Conservation (phyloP, 2,797 vertebrate genomes). For the Peromyscus nudipes region DNA sequence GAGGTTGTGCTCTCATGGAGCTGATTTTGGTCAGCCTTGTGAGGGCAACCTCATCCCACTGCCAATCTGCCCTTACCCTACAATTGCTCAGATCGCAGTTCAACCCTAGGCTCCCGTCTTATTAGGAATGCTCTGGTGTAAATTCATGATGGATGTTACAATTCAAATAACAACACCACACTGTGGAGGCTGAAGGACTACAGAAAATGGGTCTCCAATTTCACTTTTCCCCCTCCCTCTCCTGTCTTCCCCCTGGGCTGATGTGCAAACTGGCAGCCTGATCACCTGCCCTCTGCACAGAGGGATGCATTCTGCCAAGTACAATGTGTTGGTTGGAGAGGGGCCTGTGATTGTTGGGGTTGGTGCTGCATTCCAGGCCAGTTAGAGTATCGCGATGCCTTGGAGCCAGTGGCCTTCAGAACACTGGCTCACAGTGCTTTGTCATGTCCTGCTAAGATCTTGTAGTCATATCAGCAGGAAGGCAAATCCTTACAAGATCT, state of each 20-base stretch:
- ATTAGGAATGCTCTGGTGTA: fast-evolving
- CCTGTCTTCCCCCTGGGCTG: not conserved
- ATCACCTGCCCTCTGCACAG: fast-evolving
- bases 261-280: not conserved
- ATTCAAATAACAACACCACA: not conserved
- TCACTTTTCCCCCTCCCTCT: not conserved
- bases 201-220: fast-evolving
- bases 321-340: fast-evolving
- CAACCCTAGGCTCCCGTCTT: fast-evolving
- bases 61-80: not conserved
- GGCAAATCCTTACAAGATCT: not conserved
- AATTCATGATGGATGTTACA: too few species aligned
- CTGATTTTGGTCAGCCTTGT: not conserved
- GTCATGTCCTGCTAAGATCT: fast-evolving
- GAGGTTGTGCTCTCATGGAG: fast-evolving
- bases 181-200: fast-evolving
- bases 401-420: not conserved
- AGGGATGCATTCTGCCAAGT: fast-evolving
- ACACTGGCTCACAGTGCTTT: fast-evolving
- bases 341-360: not conserved
- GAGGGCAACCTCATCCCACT: fast-evolving
- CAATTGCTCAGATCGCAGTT: fast-evolving
- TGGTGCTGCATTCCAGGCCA: fast-evolving
- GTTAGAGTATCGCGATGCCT: fast-evolving
- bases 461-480: not conserved